Evolutionary conservation across 1,140 invertebrate genomes (phyloP).

Genomic region (Arion vulgaris): DNA sequence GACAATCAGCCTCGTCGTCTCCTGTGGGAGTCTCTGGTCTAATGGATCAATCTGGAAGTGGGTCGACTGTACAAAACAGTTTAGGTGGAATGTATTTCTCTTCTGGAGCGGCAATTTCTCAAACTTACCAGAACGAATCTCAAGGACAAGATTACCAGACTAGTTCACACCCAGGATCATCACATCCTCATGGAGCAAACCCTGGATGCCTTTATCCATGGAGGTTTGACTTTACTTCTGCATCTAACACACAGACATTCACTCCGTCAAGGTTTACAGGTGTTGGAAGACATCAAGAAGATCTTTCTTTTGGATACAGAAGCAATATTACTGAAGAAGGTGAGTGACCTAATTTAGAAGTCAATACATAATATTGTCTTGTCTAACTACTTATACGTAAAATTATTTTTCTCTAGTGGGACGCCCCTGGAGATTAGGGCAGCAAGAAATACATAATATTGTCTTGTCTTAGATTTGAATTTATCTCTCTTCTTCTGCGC

Average conservation of each 20-base stretch:
- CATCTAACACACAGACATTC: slow-evolving; percentile 17
- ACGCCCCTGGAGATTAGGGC: no score
- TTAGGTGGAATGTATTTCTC: slow-evolving; percentile 30
- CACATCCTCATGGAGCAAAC: not conserved
- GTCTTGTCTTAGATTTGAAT: no score
- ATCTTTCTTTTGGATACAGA: slow-evolving; percentile 26
- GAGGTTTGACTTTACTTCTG: slow-evolving; percentile 34
- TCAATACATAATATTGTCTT: no score
- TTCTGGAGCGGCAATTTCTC: not conserved
- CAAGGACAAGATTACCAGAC: slow-evolving; percentile 20
- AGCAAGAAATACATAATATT: no score
- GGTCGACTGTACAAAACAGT: slow-evolving; percentile 1
- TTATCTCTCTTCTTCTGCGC: no score
- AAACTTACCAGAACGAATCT: slow-evolving; percentile 8
- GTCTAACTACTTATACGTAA: no score
- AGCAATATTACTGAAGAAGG: slow-evolving; percentile 30
- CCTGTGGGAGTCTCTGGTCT: slow-evolving; percentile 3
- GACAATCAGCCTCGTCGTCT: slow-evolving; percentile 14
- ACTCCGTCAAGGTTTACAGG: slow-evolving; percentile 3
- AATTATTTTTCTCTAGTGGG: no score
- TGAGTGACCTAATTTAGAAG: not conserved
- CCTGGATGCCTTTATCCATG: slow-evolving; percentile 34
- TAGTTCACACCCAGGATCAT: not conserved
- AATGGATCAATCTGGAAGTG: not conserved
- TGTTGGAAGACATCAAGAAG: slow-evolving; percentile 15